Evolutionary conservation across 2,113 vertebrate genomes (phyloP), one percentile per base, ranked within the genome.

Genomic region (Cololabis saira): DNA sequence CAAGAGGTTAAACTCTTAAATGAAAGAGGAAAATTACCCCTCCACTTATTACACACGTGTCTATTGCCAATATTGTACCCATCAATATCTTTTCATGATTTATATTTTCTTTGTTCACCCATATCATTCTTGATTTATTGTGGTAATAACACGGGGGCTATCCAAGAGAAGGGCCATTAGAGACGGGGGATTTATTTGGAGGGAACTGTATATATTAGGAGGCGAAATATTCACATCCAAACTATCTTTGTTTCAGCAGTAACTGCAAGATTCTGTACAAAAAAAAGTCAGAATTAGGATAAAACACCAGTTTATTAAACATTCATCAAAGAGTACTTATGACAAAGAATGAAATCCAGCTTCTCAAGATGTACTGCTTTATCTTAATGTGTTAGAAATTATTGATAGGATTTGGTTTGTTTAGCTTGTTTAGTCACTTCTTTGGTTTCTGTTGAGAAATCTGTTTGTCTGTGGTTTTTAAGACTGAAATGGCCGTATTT

Each of bases 51-150:
- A 73, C 67, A 12, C 53, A 64, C 79, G 62, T 73, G 84, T 81
- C 76, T 78, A 33, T 42, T 33, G 27, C 27, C 49, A 67, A 86
- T 88, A 89, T 85, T 86, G 78, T 30, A 40, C 66, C 80, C 57
- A 82, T 81, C 74, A 80, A 75, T 88, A 83, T 82, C 75, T 73
- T 84, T 80, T 81, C 71, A 63, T 48, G 21, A 68, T 56, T 60
- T 48, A 58, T 72, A 27, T 76, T 74, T 65, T 16, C 33, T 27
- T 65, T 80, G 74, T 76, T 80, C 78, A 49, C 70, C 78, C 72
- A 76, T 70, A 81, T 83, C 81, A 70, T 61, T 66, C 64, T 54
- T 77, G 81, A 91, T 83, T 90, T 88, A 89, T 85, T 74, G 67
- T n/a, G 15, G 61, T 76, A 88, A 89, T 91, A 88, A 82, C 71